Conservation (phyloP, 2,888 invertebrate genomes). For the Idaea aversata region DNA sequence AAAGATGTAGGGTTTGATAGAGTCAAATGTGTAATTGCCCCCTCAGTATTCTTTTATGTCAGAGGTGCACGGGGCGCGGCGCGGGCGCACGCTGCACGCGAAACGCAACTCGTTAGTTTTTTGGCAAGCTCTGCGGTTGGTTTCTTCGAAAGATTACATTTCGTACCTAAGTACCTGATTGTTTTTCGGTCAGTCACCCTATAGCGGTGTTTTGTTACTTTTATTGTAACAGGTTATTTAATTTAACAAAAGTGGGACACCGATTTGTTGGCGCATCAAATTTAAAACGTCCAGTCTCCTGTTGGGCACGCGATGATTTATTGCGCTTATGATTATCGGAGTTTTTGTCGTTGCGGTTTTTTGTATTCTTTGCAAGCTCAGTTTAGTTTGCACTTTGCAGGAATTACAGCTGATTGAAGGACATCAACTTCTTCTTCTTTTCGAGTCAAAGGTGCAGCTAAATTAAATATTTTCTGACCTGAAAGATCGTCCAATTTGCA, state of each 20-base stretch:
- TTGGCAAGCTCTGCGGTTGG: constrained; percentile 68
- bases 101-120: constrained; percentile 51
- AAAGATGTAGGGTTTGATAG: too few relatives aligned
- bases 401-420: background rate
- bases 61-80: background rate
- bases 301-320: background rate
- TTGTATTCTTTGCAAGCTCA: background rate
- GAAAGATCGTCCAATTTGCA: too few relatives aligned
- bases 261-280: background rate
- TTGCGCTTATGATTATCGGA: background rate
- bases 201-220: constrained; percentile 51
- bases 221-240: constrained; percentile 53
- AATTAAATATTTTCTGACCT: too few relatives aligned
- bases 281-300: background rate
- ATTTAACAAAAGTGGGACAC: constrained; percentile 25
- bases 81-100: constrained; percentile 42
- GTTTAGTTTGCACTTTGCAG: background rate
- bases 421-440: background rate
- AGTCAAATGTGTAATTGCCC: too few relatives aligned
- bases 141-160: constrained; percentile 74
- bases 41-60: constrained; percentile 42
- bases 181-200: constrained; percentile 72
- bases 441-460: too few relatives aligned
- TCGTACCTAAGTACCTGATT: constrained; percentile 72
- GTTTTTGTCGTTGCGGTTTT: background rate